Percentiles rank a stretch among this genome's conserved stretches.
Conservation (phyloP, 2,113 vertebrate genomes). For the Hepsetus odoe region DNA sequence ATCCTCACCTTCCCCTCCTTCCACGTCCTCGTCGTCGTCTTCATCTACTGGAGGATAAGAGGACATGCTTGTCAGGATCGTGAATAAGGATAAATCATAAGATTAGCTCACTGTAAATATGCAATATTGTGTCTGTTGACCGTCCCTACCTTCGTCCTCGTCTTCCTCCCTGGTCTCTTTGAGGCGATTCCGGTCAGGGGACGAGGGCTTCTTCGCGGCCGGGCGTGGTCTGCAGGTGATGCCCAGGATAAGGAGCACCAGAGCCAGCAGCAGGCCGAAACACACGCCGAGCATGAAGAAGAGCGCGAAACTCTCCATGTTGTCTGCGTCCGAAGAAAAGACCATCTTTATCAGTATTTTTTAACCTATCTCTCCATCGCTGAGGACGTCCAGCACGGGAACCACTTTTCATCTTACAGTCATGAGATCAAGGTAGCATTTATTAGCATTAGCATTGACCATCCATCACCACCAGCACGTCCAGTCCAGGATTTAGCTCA, state of each 20-base stretch:
- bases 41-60: conserved; percentile 52
- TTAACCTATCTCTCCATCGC: too few relatives aligned
- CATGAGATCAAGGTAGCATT: too few relatives aligned
- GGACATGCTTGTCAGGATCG: too few relatives aligned
- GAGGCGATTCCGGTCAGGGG: conserved; percentile 65
- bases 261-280: conserved; percentile 88
- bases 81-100: too few relatives aligned
- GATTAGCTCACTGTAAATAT: too few relatives aligned
- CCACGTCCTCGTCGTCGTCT: conserved; percentile 57
- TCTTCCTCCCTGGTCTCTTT: conserved; percentile 76
- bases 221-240: conserved; percentile 80
- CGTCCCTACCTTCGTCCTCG: conserved; percentile 61
- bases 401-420: too few relatives aligned
- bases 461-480: too few relatives aligned
- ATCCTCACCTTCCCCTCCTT: conserved; percentile 53
- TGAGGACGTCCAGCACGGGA: too few relatives aligned
- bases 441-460: too few relatives aligned
- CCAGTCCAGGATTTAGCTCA: too few relatives aligned
- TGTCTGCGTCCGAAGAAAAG: conserved; percentile 69
- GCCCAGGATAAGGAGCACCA: conserved; percentile 87
- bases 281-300: conserved; percentile 95
- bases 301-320: conserved; percentile 92
- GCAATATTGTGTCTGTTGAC: too few relatives aligned
- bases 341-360: too few relatives aligned
- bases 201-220: conserved; percentile 43